Evolutionary conservation across 2,113 vertebrate genomes (phyloP).

Genomic region (cat (Felis catus)): F.catus_Fca126_mat1.0 CM031412.1:168543501-168544000

Average conservation of each 20-base stretch:
- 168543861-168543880: not conserved
- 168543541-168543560: not conserved
- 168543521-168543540: not conserved
- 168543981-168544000: slow-evolving; percentile 3
- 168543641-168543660: not conserved
- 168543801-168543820: slow-evolving; percentile 31
- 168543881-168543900: not conserved
- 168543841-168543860: slow-evolving; percentile 35
- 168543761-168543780: not conserved
- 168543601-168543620: not conserved
- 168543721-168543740: not conserved
- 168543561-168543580: not conserved
- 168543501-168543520: not conserved
- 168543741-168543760: not conserved
- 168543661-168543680: not conserved
- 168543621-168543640: not conserved
- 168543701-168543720: not conserved
- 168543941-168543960: not conserved
- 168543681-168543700: not conserved
- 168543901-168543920: slow-evolving; percentile 41
- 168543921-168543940: slow-evolving; percentile 28
- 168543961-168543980: not conserved
- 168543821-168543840: not conserved
- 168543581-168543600: not conserved
- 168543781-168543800: not conserved